These are phyloP conservation scores for Drosophila malerkotliana DNA, from an alignment of 1,140 invertebrate genomes.

Conservation along the genomic window DNA sequence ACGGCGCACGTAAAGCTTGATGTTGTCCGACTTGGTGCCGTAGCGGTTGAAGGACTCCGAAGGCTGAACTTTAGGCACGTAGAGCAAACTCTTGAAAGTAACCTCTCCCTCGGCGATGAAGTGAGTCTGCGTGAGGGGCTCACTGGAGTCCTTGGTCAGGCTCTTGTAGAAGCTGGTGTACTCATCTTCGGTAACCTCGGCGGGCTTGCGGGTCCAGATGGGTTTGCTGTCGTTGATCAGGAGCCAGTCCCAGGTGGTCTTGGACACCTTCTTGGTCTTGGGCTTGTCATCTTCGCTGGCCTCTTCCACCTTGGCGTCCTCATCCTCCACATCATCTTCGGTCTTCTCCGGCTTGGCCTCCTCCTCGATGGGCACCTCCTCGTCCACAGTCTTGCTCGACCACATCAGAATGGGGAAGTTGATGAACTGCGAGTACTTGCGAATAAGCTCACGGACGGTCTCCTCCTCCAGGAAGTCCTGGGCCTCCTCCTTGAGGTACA, in stretches of 20 bases:
- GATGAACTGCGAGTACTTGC: constrained; percentile 99
- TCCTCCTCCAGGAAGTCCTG: constrained; percentile 97
- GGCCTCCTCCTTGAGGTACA: constrained; percentile 98
- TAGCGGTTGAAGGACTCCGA: constrained; percentile 97
- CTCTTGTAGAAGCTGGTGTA: constrained; percentile 98
- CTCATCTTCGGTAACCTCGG: constrained; percentile 93
- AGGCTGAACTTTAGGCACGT: constrained; percentile 94
- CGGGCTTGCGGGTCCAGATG: constrained; percentile 97
- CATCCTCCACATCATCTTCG: constrained; percentile 85
- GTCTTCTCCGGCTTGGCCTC: constrained; percentile 68
- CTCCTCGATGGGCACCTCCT: constrained; percentile 91
- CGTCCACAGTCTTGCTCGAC: constrained; percentile 95
- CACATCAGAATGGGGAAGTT: constrained; percentile 99
- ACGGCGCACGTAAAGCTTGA: constrained; percentile 97
- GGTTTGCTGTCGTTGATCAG: constrained; percentile 98
- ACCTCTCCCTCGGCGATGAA: constrained; percentile 99
- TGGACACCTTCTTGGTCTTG: constrained; percentile 97
- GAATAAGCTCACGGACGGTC: constrained; percentile 95
- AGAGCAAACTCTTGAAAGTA: constrained; percentile 98
- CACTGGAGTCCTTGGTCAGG: constrained; percentile 95
- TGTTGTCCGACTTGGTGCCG: constrained; percentile 96
- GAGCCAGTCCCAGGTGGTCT: constrained; percentile 99
- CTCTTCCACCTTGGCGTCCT: constrained; percentile 88
- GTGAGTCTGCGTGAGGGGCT: constrained; percentile 95
- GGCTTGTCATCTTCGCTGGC: constrained; percentile 89